Conservation (phyloP, 2,797 vertebrate genomes). For the Dermochelys coriacea region DNA sequence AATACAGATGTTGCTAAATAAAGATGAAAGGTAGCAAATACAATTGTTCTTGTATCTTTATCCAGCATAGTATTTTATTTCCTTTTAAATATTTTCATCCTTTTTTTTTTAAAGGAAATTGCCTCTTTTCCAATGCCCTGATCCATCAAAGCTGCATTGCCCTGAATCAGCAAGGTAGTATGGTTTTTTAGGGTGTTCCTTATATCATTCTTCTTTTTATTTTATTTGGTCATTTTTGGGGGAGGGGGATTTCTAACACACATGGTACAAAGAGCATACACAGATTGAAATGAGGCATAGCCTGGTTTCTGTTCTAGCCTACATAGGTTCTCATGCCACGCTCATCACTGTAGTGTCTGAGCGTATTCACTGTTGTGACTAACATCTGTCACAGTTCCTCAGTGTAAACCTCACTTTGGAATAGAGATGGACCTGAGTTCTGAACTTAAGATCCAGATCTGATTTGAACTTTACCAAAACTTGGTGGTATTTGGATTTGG, state of each 20-base stretch:
- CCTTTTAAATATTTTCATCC: not conserved
- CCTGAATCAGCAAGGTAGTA: not conserved
- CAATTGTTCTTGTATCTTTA: not conserved
- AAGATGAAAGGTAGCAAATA: not conserved
- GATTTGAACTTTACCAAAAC: not conserved
- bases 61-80: not conserved
- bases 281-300: not conserved
- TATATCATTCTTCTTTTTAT: not conserved
- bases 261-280: not conserved
- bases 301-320: not conserved
- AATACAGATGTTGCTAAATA: not conserved
- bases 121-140: not conserved
- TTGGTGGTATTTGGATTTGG: not conserved
- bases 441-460: not conserved
- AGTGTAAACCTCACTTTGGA: not conserved
- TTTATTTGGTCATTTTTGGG: not conserved
- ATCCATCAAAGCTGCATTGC: not conserved
- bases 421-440: not conserved
- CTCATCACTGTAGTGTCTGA: not conserved
- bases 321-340: not conserved
- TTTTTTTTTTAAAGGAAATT: not conserved
- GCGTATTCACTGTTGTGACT: not conserved
- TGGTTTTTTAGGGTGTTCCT: not conserved
- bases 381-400: not conserved
- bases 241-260: not conserved